These are phyloP conservation scores for Sitophilus oryzae DNA, from an alignment of 1,140 invertebrate species.

Conservation along the genomic window DNA sequence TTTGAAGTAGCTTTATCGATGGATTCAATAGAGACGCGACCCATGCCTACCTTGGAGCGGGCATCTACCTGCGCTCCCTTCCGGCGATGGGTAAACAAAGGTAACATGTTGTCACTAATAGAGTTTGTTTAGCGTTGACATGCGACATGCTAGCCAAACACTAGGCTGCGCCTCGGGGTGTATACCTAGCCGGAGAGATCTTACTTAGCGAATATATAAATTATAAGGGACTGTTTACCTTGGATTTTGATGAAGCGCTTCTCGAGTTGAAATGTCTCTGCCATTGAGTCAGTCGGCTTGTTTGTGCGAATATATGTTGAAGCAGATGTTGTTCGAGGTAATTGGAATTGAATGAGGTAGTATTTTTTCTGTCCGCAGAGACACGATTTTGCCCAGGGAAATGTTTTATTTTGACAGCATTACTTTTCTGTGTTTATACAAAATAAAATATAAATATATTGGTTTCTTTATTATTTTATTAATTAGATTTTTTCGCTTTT, in stretches of 20 bases:
- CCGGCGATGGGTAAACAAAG: conserved; percentile 31
- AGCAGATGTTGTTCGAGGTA: conserved; percentile 17
- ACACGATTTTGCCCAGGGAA: background rate
- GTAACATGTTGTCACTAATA: conserved; percentile 41
- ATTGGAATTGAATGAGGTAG: conserved; percentile 13
- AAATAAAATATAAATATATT: too few species aligned
- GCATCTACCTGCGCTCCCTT: conserved; percentile 25
- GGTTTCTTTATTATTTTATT: too few species aligned
- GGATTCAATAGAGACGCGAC: conserved; percentile 27
- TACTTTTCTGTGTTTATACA: too few species aligned
- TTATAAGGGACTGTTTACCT: conserved; percentile 23
- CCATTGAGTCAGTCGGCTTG: too few species aligned
- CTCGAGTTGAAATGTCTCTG: conserved; percentile 3
- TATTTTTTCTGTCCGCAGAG: background rate
- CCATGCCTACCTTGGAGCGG: conserved; percentile 9
- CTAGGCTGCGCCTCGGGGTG: conserved; percentile 19
- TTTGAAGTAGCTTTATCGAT: conserved; percentile 36
- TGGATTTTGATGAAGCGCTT: conserved; percentile 9
- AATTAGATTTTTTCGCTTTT: too few species aligned
- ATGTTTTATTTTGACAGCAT: too few species aligned
- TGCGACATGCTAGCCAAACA: conserved; percentile 40
- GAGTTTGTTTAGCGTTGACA: conserved; percentile 40
- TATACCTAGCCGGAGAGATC: conserved; percentile 11
- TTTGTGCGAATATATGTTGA: conserved; percentile 8
- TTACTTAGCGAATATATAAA: conserved; percentile 19